Evolutionary conservation across 2,888 invertebrate genomes (phyloP), one percentile per base, ranked within the genome.

Genomic region (Protonemura montana): DNA sequence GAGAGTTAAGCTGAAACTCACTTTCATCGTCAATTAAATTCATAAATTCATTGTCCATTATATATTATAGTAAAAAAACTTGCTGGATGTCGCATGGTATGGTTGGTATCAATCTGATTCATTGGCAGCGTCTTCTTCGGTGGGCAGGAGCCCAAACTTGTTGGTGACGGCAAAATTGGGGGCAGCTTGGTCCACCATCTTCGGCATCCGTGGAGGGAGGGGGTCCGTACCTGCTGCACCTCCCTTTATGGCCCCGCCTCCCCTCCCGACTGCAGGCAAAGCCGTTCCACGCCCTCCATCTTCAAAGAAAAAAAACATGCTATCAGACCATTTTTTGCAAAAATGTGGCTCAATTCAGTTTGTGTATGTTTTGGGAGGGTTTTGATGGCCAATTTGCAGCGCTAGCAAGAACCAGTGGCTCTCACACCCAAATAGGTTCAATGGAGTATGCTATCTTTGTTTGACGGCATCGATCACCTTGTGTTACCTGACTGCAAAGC

Each of bases 111-210:
- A 78, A 28, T 78, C 78, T 7, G 78, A 81, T 28, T 30, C 81
- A n/a, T 29, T 81, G 30, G 81, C 81, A 5, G 30, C 26, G n/a
- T 84, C 84, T 76, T 76, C 84, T 27, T 84, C 84, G 27, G 25
- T 76, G 1, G 59, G 84, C 16, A 84, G 29, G 5, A 76, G 27
- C n/a, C 84, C 84, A 76, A 59, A 84, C 27, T 84, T 84, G 84
- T 84, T 84, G 76, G 59, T 21, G 16, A 30, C 84, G 13, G 59
- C 59, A 25, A 84, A 84, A 27, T 84, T 84, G 27, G 96, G 95
- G 91, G 95, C 94, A 90, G 95, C 94, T 88, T 94, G 94, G 91
- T 95, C 95, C 90, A 94, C 94, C 89, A 95, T 92, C 91, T 95
- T 96, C 90, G 96, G 95, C 94, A 96, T 93, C 89, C 91, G 90